Base-by-base conservation (phyloP, 37 sponge, comb jelly and placozoan genomes). In the Spongilla lacustris region DNA sequence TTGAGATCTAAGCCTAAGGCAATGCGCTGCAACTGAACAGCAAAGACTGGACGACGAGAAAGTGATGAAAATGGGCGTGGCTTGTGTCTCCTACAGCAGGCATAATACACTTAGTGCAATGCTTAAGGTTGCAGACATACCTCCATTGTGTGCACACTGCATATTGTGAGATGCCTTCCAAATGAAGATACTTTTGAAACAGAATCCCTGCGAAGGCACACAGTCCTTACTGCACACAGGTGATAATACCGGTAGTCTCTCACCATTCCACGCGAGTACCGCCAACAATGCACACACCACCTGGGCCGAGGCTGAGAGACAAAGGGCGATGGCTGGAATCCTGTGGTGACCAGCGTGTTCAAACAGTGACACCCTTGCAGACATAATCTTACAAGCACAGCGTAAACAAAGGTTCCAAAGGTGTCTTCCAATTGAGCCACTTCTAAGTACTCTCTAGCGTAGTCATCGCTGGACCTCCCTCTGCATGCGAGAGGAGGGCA, bases 381-480 rank as follows among this genome's bases (percentile, higher is more conserved):
- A 30, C 77, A 67, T 67, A 21, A 33, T 28, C 81, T 36, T 50
- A 93, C 94, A 83, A 82, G 87, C 10, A 89, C 87, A 74, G 31
- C 46, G 73, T 83, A 93, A 28, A 27, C 27, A 30, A 67, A 12
- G 4, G 78, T 34, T 48, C 91, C 94, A 34, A 90, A 93, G 67
- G 49, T 67, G 6, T 68, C 68, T 74, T 87, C 83, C 14, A 34
- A 38, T 66, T 93, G 82, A 74, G 87, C 94, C 50, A 86, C n/a
- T n/a, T 79, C 83, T 28, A 93, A 66, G 8, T 84, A 66, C 23
- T 89, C 87, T 12, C 73, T 76, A 19, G 83, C 82, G 71, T 90
- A 93, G 23, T 83, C 87, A 2, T 71, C 81, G 35, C 74, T 30
- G 4, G 74, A 25, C 38, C 32, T 41, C 5, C 87, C 94, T 50